A percentile compares a stretch with the other conserved stretches of the same genome.
phyloP scores from a whole-genome alignment of 2,113 vertebrate genomes.

The Rousettus leschenaultii region DNA sequence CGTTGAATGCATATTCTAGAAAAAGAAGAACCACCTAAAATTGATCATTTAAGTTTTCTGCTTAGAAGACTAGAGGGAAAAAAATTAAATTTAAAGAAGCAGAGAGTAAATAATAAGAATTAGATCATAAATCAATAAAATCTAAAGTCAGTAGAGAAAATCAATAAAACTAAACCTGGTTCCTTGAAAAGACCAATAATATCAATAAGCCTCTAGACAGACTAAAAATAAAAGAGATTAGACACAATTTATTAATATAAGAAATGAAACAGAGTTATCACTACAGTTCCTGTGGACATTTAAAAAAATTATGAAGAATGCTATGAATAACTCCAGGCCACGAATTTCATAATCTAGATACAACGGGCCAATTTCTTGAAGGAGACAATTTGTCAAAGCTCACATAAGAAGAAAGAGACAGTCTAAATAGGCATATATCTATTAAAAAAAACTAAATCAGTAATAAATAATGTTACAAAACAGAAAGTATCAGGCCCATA shows the following conservation, averaged over 20 bases:
- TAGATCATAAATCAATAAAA: neutral
- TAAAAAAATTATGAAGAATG: neutral
- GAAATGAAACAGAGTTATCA: neutral
- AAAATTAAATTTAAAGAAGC: neutral
- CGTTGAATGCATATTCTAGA: neutral
- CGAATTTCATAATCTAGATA: neutral
- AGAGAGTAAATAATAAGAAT: neutral
- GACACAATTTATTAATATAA: neutral
- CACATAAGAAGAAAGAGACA: neutral
- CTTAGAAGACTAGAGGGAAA: neutral
- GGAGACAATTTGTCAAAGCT: neutral
- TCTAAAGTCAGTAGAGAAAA: neutral
- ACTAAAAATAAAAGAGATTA: neutral
- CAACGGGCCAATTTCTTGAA: neutral
- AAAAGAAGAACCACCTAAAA: neutral
- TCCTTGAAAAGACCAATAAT: neutral
- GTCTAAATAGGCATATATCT: neutral
- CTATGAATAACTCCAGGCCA: neutral
- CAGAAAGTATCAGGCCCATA: neutral
- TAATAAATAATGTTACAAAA: neutral
- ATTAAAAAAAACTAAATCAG: neutral
- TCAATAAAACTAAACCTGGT: neutral
- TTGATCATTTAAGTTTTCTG: neutral
- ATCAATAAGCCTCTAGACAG: neutral
- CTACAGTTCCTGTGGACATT: neutral